phyloP scores from a whole-genome alignment of 2,888 invertebrate species.

The Sesia bembeciformis region DNA sequence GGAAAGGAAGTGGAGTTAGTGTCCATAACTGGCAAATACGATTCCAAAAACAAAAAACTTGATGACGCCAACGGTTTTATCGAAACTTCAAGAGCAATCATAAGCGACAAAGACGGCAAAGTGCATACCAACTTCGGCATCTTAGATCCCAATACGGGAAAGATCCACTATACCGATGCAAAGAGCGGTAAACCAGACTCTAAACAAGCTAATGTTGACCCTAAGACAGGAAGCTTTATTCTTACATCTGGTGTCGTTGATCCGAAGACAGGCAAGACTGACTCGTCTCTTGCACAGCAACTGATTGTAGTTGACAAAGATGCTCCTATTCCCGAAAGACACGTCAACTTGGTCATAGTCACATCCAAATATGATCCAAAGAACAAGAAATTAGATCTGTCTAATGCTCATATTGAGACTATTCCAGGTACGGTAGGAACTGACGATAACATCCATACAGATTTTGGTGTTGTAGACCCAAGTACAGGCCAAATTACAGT shows the following conservation, averaged over 20 bases:
- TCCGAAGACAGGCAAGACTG: constrained; percentile 77
- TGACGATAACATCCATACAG: constrained; percentile 74
- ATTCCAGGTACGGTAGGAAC: constrained; percentile 47
- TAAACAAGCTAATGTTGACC: constrained; percentile 73
- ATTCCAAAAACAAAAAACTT: constrained; percentile 73
- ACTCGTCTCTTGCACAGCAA: constrained; percentile 77
- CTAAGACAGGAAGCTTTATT: constrained; percentile 72
- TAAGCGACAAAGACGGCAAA: constrained; percentile 81
- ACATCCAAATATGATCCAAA: constrained; percentile 77
- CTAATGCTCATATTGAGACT: constrained; percentile 62
- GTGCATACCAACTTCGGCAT: constrained; percentile 79
- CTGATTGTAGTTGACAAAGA: constrained; percentile 61
- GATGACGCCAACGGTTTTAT: constrained; percentile 73
- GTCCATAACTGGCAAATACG: constrained; percentile 75
- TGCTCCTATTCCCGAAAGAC: constrained; percentile 61
- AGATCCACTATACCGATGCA: constrained; percentile 72
- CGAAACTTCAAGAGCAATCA: constrained; percentile 68
- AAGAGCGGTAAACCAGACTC: constrained; percentile 77
- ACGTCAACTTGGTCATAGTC: constrained; percentile 63
- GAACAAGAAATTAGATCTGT: constrained; percentile 60
- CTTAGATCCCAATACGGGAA: constrained; percentile 75
- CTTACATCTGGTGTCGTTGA: constrained; percentile 76
- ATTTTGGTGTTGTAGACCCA: constrained; percentile 74
- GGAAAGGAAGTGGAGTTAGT: constrained; percentile 73
- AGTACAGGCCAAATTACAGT: constrained; percentile 73